phyloP scores from a whole-genome alignment of 2,888 invertebrate species.

The Teleogryllus oceanicus region DNA sequence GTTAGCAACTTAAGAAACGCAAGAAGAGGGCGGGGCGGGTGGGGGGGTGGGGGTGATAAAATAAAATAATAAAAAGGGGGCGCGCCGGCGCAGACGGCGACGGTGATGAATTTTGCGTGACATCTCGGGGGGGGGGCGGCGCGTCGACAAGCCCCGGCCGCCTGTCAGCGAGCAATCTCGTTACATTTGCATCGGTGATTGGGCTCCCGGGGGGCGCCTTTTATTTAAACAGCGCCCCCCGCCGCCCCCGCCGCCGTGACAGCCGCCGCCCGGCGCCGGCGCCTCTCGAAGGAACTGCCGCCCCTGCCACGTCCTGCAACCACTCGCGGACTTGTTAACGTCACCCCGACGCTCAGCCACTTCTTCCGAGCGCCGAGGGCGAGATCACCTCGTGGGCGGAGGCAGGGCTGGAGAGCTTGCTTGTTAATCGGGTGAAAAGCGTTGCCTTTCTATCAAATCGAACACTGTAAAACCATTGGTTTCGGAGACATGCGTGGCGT shows the following conservation, averaged over 20 bases:
- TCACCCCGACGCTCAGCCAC: too few relatives aligned
- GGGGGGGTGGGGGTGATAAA: background rate
- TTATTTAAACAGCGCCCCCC: conserved; percentile 21
- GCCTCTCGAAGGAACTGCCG: background rate
- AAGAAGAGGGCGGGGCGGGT: background rate
- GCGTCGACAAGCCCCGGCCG: too few relatives aligned
- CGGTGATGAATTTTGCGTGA: conserved; percentile 6
- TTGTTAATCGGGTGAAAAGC: too few relatives aligned
- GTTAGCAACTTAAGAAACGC: conserved; percentile 10
- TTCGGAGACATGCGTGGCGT: too few relatives aligned
- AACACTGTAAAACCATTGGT: too few relatives aligned
- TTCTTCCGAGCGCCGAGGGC: too few relatives aligned
- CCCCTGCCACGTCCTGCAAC: background rate
- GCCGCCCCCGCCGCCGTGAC: background rate
- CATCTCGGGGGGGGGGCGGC: background rate
- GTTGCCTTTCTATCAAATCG: too few relatives aligned
- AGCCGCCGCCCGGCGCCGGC: background rate
- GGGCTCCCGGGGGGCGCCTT: conserved; percentile 19
- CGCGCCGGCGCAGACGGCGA: background rate
- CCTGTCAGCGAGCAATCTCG: conserved; percentile 27
- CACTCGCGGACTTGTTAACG: background rate
- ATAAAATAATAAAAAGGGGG: background rate
- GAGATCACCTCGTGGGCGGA: too few relatives aligned
- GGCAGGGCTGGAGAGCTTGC: too few relatives aligned
- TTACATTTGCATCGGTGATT: conserved; percentile 37